Evolutionary conservation across 1,140 invertebrate genomes (phyloP).

Genomic region (Drosophila ogumai): DNA sequence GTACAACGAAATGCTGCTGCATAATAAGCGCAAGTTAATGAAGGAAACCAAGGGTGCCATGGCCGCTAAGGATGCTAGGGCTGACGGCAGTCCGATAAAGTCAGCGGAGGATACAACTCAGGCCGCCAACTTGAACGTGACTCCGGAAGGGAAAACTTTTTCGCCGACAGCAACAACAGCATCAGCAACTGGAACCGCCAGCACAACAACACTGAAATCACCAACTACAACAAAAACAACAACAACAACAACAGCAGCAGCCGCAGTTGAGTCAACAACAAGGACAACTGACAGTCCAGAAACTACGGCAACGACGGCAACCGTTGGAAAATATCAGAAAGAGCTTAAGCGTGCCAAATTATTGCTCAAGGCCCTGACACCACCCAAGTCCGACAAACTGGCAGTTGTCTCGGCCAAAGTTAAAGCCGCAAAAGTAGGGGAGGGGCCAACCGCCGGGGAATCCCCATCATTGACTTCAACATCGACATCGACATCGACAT

Average conservation of each 20-base stretch:
- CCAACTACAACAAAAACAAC: constrained; percentile 26
- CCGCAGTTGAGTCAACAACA: constrained; percentile 12
- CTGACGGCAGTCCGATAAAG: constrained; percentile 63
- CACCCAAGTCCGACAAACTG: constrained; percentile 57
- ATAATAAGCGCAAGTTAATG: constrained; percentile 79
- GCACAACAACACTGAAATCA: constrained; percentile 10
- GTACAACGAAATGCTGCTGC: constrained; percentile 83
- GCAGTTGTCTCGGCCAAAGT: constrained; percentile 60
- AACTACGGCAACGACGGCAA: constrained; percentile 21
- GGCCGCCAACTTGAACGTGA: constrained; percentile 48
- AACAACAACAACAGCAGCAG: constrained; percentile 4
- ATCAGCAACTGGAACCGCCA: constrained; percentile 16
- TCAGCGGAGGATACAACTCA: constrained; percentile 55
- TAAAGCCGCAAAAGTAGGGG: constrained; percentile 37
- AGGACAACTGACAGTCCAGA: constrained; percentile 19
- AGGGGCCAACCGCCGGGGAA: constrained; percentile 5
- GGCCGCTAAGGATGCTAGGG: not conserved
- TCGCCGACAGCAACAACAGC: constrained; percentile 35
- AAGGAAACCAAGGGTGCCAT: constrained; percentile 46
- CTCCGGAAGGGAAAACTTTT: constrained; percentile 60
- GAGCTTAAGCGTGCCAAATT: constrained; percentile 81
- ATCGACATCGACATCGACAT: constrained; percentile 10
- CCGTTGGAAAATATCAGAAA: constrained; percentile 73
- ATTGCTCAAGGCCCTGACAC: constrained; percentile 73
- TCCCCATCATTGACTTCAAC: constrained; percentile 36